phyloP scores from a whole-genome alignment of 2,113 vertebrate species.

The Hippoglossus stenolepis region DNA sequence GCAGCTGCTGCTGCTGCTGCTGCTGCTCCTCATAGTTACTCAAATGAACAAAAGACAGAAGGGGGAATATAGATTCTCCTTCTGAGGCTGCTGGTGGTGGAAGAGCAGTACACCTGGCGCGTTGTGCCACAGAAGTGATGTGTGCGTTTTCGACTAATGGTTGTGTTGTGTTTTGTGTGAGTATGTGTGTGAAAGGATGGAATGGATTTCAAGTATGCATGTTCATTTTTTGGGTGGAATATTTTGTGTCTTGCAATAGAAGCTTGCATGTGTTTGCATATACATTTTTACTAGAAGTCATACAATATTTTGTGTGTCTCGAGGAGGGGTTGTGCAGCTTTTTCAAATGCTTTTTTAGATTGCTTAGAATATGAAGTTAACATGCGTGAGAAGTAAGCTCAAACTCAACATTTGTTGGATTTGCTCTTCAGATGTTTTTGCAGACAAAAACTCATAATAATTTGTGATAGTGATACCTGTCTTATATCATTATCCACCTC shows the following conservation, averaged over 20 bases:
- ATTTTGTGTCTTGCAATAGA: not conserved
- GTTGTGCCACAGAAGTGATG: slow-evolving; percentile 22
- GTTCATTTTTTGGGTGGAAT: not conserved
- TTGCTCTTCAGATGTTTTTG: too few relatives aligned
- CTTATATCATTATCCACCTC: too few relatives aligned
- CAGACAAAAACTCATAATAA: too few relatives aligned
- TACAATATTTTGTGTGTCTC: not conserved
- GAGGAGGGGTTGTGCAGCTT: not conserved
- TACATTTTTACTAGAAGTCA: not conserved
- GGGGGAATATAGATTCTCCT: slow-evolving; percentile 60
- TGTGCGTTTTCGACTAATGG: slow-evolving; percentile 32
- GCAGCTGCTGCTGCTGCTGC: slow-evolving; percentile 58
- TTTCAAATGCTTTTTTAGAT: not conserved
- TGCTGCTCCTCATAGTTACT: slow-evolving; percentile 61
- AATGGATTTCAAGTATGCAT: slow-evolving; percentile 2
- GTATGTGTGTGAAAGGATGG: not conserved
- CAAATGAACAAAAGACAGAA: slow-evolving; percentile 68
- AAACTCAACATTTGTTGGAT: too few relatives aligned
- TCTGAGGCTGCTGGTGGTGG: slow-evolving; percentile 61
- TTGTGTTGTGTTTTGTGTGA: slow-evolving; percentile 19
- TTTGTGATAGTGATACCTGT: too few relatives aligned
- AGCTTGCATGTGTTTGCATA: not conserved
- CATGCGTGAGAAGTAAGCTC: too few relatives aligned
- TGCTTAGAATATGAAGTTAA: too few relatives aligned
- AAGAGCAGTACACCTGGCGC: slow-evolving; percentile 44